Evolutionary conservation across 92 coral and sea anemone species (phyloP).

Genomic region (Actinernus sp.): DNA sequence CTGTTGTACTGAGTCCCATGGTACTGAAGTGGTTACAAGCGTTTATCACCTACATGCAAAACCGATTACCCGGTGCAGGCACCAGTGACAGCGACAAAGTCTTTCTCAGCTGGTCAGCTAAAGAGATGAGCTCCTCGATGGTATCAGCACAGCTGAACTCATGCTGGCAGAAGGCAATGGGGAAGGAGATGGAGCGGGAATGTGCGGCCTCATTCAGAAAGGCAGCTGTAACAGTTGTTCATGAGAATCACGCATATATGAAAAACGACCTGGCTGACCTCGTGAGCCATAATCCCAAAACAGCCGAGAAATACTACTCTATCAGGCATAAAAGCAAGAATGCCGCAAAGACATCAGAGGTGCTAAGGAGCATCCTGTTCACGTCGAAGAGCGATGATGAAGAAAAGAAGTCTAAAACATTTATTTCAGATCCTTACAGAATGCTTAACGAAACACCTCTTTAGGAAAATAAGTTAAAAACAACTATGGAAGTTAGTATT

Average conservation of each 20-base stretch:
- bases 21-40: slow-evolving; percentile 22
- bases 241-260: slow-evolving; percentile 19
- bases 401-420: no score
- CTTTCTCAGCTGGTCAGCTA: slow-evolving; percentile 30
- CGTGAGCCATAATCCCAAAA: no score
- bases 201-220: slow-evolving; percentile 5
- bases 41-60: slow-evolving; percentile 21
- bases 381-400: slow-evolving; percentile 8
- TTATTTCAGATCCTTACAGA: no score
- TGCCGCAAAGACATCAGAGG: slow-evolving; percentile 42
- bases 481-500: no score
- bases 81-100: slow-evolving; percentile 8
- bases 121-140: slow-evolving; percentile 38
- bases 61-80: slow-evolving; percentile 18
- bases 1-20: slow-evolving; percentile 18
- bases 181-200: slow-evolving; percentile 1
- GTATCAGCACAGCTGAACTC: slow-evolving; percentile 37
- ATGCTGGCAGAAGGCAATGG: slow-evolving; percentile 48
- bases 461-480: no score
- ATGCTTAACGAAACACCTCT: no score
- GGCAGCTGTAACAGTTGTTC: slow-evolving; percentile 46
- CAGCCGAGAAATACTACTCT: slow-evolving; percentile 8
- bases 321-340: slow-evolving; percentile 21
- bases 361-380: slow-evolving; percentile 26
- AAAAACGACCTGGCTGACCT: slow-evolving; percentile 30